Base-by-base conservation (phyloP, 2,113 vertebrate species). In the Sus scrofa region DNA sequence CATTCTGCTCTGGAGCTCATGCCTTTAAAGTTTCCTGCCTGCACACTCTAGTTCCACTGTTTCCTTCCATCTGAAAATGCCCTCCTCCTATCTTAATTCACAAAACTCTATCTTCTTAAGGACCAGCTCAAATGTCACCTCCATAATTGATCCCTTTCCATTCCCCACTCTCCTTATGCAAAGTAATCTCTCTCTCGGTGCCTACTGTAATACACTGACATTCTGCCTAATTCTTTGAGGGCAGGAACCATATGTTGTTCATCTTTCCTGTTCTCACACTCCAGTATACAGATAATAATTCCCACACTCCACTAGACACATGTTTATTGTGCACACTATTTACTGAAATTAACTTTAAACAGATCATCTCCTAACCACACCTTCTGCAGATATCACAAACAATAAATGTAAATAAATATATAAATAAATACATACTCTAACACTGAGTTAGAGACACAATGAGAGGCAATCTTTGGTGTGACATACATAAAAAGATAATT, bases 401-500 rank as follows among this genome's bases (percentile, higher is more conserved):
- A 93, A 58, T 50, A 91, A 70, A 93, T 34, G 81, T 13, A 87
- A n/a, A n/a, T 44, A 44, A 44, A 44, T 4, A 44, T 44, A 44
- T 44, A 44, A 44, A 44, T 44, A 44, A 44, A 44, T 44, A 44
- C 8, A 44, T 44, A 44, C 44, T 44, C 44, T 44, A 44, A 44
- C 44, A 44, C 44, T 44, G 44, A 44, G 7, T 91, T 93, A 84
- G 37, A 93, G 13, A 73, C 30, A 50, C 32, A 68, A 34, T 52
- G n/a, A 79, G 44, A 94, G 32, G 56, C 27, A 30, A 93, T 71
- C 50, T 77, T 75, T 91, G 37, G 24, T 87, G 71, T 52, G 27
- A 91, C 52, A 89, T 68, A 86, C 8, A 82, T 58, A 74, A 95
- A 96, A 97, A 86, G 15, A 77, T 34, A 87, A 83, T 83, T 71